Conservation (phyloP, 2,113 vertebrate genomes). For the Solea solea region DNA sequence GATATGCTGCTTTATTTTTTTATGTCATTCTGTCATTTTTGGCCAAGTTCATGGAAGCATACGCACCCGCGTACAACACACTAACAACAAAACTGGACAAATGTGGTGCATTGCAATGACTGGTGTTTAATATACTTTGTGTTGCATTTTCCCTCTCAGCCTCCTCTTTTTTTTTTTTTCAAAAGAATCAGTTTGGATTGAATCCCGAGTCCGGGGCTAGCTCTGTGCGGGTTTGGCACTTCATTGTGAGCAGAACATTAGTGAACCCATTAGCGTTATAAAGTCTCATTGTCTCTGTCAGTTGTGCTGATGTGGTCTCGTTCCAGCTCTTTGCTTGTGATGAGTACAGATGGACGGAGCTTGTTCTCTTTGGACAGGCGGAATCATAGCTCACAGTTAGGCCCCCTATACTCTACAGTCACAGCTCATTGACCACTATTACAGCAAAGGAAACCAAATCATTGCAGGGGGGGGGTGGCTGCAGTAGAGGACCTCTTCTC, state of each 20-base stretch:
- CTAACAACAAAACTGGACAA: no score
- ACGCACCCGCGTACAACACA: no score
- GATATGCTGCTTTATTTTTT: no score
- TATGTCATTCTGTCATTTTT: no score
- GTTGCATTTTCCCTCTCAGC: constrained; percentile 9
- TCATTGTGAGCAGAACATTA: constrained; percentile 57
- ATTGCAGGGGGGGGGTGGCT: constrained; percentile 42
- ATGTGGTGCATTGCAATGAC: not conserved
- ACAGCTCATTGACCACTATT: constrained; percentile 73
- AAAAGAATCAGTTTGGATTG: constrained; percentile 20
- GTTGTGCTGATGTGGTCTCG: constrained; percentile 76
- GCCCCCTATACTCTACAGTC: constrained; percentile 66
- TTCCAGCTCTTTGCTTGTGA: constrained; percentile 65
- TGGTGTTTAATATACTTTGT: not conserved
- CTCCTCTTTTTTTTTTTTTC: constrained; percentile 3
- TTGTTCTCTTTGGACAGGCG: constrained; percentile 56
- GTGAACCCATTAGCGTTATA: constrained; percentile 59
- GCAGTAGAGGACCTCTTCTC: constrained; percentile 50
- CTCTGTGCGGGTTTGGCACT: constrained; percentile 21
- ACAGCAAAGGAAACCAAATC: constrained; percentile 73
- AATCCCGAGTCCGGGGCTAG: not conserved
- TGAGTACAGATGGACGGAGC: constrained; percentile 74
- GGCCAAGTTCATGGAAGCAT: no score
- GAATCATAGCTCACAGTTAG: constrained; percentile 74
- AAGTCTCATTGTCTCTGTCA: constrained; percentile 73